These are phyloP conservation scores for Cochlearius cochlearius DNA, from an alignment of 2,113 vertebrate genomes.

Conservation along the genomic window DNA sequence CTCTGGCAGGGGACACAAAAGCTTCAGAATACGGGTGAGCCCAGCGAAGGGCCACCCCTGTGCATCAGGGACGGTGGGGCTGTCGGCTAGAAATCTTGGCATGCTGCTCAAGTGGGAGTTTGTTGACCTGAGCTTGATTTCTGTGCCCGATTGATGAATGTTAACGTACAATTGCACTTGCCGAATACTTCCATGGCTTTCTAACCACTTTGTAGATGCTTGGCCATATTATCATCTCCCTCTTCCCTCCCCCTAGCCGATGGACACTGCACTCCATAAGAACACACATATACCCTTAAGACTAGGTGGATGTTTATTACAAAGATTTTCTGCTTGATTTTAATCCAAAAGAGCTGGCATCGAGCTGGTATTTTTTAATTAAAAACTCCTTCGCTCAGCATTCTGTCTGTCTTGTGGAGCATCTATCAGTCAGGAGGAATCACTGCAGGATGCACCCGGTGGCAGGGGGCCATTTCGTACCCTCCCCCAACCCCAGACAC, in stretches of 20 bases:
- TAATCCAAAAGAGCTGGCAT: background rate
- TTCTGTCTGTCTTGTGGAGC: background rate
- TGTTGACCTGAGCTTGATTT: background rate
- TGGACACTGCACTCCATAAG: background rate
- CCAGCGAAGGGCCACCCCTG: background rate
- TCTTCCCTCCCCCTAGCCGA: background rate
- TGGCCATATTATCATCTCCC: fast-evolving
- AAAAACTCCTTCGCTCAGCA: background rate
- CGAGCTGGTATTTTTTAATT: background rate
- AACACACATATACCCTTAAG: background rate
- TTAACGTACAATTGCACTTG: background rate
- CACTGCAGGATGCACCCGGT: background rate
- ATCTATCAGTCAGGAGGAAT: conserved; percentile 38
- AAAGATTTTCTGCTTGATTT: background rate
- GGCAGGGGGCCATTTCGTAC: background rate
- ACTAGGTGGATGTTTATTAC: background rate
- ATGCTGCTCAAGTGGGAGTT: background rate
- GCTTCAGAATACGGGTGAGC: background rate
- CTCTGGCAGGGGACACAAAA: conserved; percentile 22
- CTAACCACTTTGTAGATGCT: background rate
- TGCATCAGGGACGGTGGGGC: background rate
- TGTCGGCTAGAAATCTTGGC: background rate
- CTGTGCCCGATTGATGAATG: background rate
- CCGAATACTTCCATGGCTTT: background rate
- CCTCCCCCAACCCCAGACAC: conserved; percentile 9